phyloP scores from a whole-genome alignment of 2,888 invertebrate species.

The Corbicula japonica region DNA sequence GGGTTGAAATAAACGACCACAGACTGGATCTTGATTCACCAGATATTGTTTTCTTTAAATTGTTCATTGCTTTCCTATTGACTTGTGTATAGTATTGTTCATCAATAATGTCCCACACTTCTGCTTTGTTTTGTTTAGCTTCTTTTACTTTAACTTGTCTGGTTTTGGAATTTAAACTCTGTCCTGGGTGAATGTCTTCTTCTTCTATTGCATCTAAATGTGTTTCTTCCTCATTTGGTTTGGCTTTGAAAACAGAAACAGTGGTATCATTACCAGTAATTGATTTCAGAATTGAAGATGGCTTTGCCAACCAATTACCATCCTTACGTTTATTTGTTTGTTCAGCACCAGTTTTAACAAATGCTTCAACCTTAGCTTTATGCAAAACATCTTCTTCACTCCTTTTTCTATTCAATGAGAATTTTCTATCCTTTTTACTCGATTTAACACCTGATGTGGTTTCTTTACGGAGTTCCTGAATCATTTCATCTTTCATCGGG shows the following conservation, averaged over 20 bases:
- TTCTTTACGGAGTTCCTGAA: slow-evolving; percentile 60
- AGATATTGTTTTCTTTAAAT: slow-evolving; percentile 70
- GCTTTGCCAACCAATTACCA: slow-evolving; percentile 68
- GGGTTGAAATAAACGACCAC: slow-evolving; percentile 74
- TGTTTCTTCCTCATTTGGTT: slow-evolving; percentile 59
- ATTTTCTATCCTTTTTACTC: slow-evolving; percentile 57
- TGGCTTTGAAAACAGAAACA: slow-evolving; percentile 72
- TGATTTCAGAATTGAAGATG: slow-evolving; percentile 69
- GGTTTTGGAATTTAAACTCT: slow-evolving; percentile 35
- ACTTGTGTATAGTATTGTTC: slow-evolving; percentile 69
- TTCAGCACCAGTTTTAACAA: slow-evolving; percentile 48
- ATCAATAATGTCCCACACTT: slow-evolving; percentile 69
- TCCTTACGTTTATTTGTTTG: slow-evolving; percentile 61
- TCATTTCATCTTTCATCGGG: slow-evolving; percentile 62
- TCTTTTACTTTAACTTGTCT: slow-evolving; percentile 58
- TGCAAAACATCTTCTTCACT: slow-evolving; percentile 43
- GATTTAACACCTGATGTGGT: slow-evolving; percentile 38
- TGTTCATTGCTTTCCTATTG: slow-evolving; percentile 64
- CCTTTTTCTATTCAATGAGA: slow-evolving; percentile 59
- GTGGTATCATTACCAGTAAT: slow-evolving; percentile 70
- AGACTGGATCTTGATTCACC: slow-evolving; percentile 71
- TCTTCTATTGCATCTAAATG: slow-evolving; percentile 70
- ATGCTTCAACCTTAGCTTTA: slow-evolving; percentile 61
- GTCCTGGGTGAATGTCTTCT: slow-evolving; percentile 71
- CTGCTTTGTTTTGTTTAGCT: slow-evolving; percentile 47